Evolutionary conservation across 2,113 vertebrate species (phyloP), one percentile per base, ranked within the genome.

Genomic region (Erpornis zantholeuca): DNA sequence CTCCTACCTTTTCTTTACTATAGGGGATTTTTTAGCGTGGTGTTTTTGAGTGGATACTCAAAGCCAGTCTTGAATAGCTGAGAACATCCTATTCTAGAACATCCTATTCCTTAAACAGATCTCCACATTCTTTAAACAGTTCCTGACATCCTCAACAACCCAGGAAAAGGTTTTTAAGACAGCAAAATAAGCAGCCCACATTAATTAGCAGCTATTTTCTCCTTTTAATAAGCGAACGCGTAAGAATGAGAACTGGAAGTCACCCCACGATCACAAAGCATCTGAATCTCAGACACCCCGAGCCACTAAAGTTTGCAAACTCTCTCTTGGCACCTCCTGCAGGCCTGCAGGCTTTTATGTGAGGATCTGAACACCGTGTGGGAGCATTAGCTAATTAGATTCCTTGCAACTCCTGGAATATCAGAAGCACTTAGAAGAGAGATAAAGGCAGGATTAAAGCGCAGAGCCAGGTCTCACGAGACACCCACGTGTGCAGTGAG

Each of bases 361-460:
- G 49, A 53, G 77, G 64, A 88, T 88, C 79, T 93, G 52, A 96
- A 64, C 44, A n/a, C 24, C 23, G 10, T 6, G 33, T 24, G 63
- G 42, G 61, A 94, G 69, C 68, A 81, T 71, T 68, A 89, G 69
- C 77, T 95, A 95, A 96, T 96, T 79, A 71, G 80, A 92, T 96
- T 80, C 49, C 76, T 83, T 88, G 61, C 82, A 90, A 50, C 79
- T 78, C 35, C 76, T 56, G 0, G 44, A 68, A 64, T 40, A 94
- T 68, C 83, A 88, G 72, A 78, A 68, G 52, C 57, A 64, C 69
- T 94, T 7, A 76, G 85, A 85, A 66, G 71, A 60, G 44, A 90
- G 52, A 71, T 78, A 88, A 93, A 91, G 53, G 66, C 25, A 45
- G 64, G 77, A 53, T 83, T 90, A 92, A 94, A 75, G 10, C 64